Percentiles rank a stretch among this genome's conserved stretches.
Conservation (phyloP, 2,797 vertebrate species). For the Echeneis naucrates region DNA sequence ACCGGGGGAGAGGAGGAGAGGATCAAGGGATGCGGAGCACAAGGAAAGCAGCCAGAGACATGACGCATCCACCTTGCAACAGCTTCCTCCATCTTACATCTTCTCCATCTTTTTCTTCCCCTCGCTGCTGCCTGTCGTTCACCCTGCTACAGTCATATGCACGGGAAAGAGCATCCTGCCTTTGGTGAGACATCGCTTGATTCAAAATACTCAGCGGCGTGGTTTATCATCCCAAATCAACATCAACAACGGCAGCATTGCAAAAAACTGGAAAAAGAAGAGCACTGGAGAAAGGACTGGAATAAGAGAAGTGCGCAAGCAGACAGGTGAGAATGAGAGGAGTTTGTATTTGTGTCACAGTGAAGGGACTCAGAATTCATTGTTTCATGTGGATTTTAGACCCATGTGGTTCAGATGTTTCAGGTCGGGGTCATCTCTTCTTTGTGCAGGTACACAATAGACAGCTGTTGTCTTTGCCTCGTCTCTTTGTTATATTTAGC, state of each 20-base stretch:
- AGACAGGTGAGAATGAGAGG: constrained; percentile 67
- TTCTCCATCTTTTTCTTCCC: constrained; percentile 68
- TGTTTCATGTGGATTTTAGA: too few species aligned
- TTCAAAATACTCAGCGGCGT: constrained; percentile 32
- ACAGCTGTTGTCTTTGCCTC: constrained; percentile 19
- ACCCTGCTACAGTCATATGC: constrained; percentile 34
- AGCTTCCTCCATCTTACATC: constrained; percentile 81
- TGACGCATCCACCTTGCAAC: constrained; percentile 74
- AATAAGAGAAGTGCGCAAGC: constrained; percentile 46
- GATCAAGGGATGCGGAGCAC: constrained; percentile 40
- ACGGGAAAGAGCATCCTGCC: constrained; percentile 45
- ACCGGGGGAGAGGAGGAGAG: constrained; percentile 33
- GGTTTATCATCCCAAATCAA: constrained; percentile 21
- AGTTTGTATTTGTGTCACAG: constrained; percentile 15
- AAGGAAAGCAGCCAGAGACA: constrained; percentile 45
- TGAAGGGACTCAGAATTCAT: not conserved
- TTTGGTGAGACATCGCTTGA: constrained; percentile 27
- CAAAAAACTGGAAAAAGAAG: constrained; percentile 29
- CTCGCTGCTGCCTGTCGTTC: constrained; percentile 27
- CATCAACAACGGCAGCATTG: not conserved
- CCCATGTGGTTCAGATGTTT: constrained; percentile 2
- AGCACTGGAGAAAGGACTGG: constrained; percentile 16
- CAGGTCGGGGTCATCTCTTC: constrained; percentile 18
- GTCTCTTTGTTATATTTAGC: constrained; percentile 38
- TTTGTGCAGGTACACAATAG: constrained; percentile 7